These are phyloP conservation scores for Atherinomorus stipes DNA, from an alignment of 2,113 vertebrate genomes.

Conservation along the genomic window DNA sequence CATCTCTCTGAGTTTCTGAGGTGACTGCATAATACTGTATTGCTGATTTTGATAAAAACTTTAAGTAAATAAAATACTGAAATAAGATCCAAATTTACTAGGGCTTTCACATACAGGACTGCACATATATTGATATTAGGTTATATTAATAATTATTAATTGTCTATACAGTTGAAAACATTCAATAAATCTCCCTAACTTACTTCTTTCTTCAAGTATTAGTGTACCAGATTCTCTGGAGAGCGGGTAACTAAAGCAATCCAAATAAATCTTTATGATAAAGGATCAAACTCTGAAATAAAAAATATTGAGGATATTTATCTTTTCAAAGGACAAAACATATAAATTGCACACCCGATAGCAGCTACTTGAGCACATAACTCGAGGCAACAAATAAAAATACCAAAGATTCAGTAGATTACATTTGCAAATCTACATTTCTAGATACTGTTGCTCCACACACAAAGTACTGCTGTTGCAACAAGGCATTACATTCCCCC, in stretches of 20 bases:
- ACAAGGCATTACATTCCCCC: conserved; percentile 82
- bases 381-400: conserved; percentile 72
- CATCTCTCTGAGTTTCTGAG: conserved; percentile 70
- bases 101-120: conserved; percentile 83
- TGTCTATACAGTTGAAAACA: conserved; percentile 83
- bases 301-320: conserved; percentile 56
- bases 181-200: conserved; percentile 73
- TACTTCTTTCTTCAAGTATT: conserved; percentile 83
- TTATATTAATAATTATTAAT: conserved; percentile 82
- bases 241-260: conserved; percentile 72
- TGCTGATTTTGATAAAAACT: conserved; percentile 76
- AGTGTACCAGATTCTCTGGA: conserved; percentile 80
- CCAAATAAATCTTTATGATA: conserved; percentile 76
- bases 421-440: conserved; percentile 84
- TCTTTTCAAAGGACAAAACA: conserved; percentile 64
- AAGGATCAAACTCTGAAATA: conserved; percentile 83
- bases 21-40: conserved; percentile 81
- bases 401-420: conserved; percentile 81
- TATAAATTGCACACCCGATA: conserved; percentile 87
- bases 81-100: conserved; percentile 79
- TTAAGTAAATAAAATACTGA: conserved; percentile 72
- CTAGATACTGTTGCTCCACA: conserved; percentile 84
- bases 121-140: conserved; percentile 83
- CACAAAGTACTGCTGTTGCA: conserved; percentile 75
- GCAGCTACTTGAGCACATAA: conserved; percentile 91